Evolutionary conservation across 2,113 vertebrate genomes (phyloP), one percentile per base, ranked within the genome.

Genomic region (Nicator chloris): DNA sequence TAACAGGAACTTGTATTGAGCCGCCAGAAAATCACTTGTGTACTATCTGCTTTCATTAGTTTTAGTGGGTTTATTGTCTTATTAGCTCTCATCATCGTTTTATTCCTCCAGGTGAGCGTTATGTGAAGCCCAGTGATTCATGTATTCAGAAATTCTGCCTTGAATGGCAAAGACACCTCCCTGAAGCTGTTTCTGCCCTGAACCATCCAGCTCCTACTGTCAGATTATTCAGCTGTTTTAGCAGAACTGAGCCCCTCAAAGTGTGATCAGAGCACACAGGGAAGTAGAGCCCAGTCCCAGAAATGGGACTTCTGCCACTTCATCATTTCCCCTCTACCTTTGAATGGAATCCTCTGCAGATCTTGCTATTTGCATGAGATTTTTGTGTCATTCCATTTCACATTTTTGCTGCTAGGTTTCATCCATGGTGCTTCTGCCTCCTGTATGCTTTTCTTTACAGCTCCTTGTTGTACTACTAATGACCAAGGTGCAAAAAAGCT

Each of bases 221-320:
- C 11, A 54, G 27, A 40, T 57, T n/a, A 66, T 63, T 59, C 78
- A 30, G 13, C 4, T 31, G 12, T 18, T 70, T 69, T 7, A 37
- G n/a, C 13, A 78, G 64, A 57, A 47, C 2, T 33, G 49, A 42
- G 50, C 14, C 31, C 22, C 35, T 51, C 84, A 11, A 16, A 31
- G 49, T 0, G 19, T 24, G 35, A 19, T 10, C 35, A 47, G 45
- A 6, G 8, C 53, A n/a, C 0, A 0, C 9, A 18, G 7, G 9
- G 61, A 30, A 70, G 60, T 0, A 30, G 0, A 27, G 14, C 42
- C 7, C 56, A 71, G 23, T 2, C 53, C 51, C 39, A 44, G 50
- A 50, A 26, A 33, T 3, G 35, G 44, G 3, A n/a, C 23, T 22
- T 16, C 12, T 35, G 12, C 28, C 20, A 4, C 53, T 75, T 31